Base-by-base conservation (phyloP, 2,888 invertebrate genomes). In the Spicauda simplicius region DNA sequence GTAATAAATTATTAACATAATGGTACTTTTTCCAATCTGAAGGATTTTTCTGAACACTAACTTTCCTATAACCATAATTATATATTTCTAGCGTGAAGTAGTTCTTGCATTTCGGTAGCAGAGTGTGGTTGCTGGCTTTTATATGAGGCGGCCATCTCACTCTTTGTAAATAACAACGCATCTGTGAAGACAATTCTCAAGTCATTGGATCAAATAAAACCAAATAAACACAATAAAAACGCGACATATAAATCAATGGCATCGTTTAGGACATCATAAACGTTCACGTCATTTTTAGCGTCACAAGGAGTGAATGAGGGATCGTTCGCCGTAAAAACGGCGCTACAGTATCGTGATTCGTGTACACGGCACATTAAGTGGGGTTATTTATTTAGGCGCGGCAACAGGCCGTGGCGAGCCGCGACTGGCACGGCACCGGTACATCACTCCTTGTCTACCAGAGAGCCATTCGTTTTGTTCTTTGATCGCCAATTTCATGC, bases 381-480 rank as follows among this genome's bases (percentile, higher is more conserved):
- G 84, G 86, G 90, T 90, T 91, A 90, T 91, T 91, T 91, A 91
- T 91, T 91, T 91, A 87, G 89, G 84, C 84, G 80, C 80, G 81
- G 76, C 80, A 70, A 71, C 73, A 59, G 58, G 76, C 71, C 77
- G 87, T 77, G 84, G 84, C 81, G 72, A 69, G 78, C 81, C 81
- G 80, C 75, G 80, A 69, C 82, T 78, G 83, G 83, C 77, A 82
- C 83, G 72, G 73, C 69, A 64, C 61, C 69, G 68, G 64, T 72
- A 71, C 75, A 75, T 77, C 78, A 76, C 74, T 79, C 77, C 71
- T 61, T 70, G 69, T 71, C 70, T 69, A 52, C 68, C 52, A 65
- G 65, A 64, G 56, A 63, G 54, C 61, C 70, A 71, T 73, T 71
- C 66, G 68, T 73, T 73, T 72, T 67, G 71, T 69, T 69, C 57